Conservation (phyloP, 2,113 vertebrate species). For the Microcebus tavaratra region DNA sequence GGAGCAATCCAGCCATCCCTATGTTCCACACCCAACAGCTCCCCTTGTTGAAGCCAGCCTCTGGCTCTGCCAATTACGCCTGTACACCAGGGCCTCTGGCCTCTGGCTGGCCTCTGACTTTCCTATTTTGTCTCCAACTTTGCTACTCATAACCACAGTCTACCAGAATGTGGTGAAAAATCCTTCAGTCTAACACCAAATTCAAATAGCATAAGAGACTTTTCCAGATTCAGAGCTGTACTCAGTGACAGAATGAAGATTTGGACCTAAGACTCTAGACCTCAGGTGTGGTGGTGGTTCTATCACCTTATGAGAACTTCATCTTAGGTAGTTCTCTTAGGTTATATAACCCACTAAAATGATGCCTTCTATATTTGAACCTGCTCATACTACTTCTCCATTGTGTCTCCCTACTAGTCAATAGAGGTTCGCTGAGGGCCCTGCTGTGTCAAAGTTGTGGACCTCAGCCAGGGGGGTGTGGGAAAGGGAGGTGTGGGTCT, state of each 20-base stretch:
- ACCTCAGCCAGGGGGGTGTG: accelerated
- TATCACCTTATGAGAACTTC: not conserved
- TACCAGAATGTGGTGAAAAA: not conserved
- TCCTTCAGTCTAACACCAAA: not conserved
- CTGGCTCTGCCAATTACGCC: not conserved
- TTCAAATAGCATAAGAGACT: not conserved
- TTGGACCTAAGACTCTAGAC: not conserved
- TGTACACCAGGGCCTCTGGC: not conserved
- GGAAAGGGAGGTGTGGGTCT: not conserved
- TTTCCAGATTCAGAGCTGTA: not conserved
- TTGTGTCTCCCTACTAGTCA: not conserved
- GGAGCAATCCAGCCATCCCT: not conserved
- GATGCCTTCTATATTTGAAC: not conserved
- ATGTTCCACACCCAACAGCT: not conserved
- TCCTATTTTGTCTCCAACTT: not conserved
- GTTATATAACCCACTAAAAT: not conserved
- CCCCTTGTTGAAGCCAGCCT: not conserved
- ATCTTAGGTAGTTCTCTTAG: not conserved
- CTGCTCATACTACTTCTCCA: not conserved
- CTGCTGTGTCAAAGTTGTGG: not conserved
- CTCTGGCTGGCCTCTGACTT: not conserved
- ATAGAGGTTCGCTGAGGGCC: not conserved
- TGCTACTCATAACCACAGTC: not conserved
- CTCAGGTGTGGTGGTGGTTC: not conserved
- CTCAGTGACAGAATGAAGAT: not conserved